Base-by-base conservation (phyloP, 2,888 invertebrate species). In the Eutolmus rufibarbis region DNA sequence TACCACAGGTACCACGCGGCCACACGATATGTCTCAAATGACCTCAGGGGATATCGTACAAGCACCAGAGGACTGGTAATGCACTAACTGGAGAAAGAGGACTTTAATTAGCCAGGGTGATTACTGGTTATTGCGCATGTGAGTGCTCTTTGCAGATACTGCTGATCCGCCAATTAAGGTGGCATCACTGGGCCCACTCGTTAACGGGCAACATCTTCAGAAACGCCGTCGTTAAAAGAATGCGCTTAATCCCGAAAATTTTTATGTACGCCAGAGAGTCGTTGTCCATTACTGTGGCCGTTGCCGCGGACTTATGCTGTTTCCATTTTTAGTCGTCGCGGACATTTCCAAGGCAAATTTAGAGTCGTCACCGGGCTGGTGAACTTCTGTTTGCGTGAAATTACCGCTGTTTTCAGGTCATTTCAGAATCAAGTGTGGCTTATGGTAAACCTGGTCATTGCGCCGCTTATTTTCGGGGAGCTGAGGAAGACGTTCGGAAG, bases 61-160 rank as follows among this genome's bases (percentile, higher is more conserved):
- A 37, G 84, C 19, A 84, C 74, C 57, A 66, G 28, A 7, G 77
- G 37, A 86, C 77, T 37, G 86, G 86, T 86, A 86, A 86, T 77
- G 86, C 86, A 86, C 86, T 77, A n/a, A 14, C 34, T n/a, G 51
- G 40, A 43, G 51, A 86, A 86, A 86, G 51, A 86, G 66, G 46
- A 51, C 86, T 86, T 86, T 86, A 86, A 86, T 86, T 86, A 86
- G 77, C 86, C 77, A 43, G 77, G 56, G 85, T 77, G 86, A 86
- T 86, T 86, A 37, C 86, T 74, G 86, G 86, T 86, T 86, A 76
- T 76, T 76, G 46, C 76, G 19, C 51, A 76, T 76, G 51, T 31
- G 51, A 43, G 51, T 34, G 51, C 46, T 51, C 51, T 76, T 86
- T 51, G 51, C 51, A 37, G 31, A 34, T 76, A 74, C 76, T 56